Conservation (phyloP, 2,113 vertebrate species). For the Dolichallabes microphthalmus region DNA sequence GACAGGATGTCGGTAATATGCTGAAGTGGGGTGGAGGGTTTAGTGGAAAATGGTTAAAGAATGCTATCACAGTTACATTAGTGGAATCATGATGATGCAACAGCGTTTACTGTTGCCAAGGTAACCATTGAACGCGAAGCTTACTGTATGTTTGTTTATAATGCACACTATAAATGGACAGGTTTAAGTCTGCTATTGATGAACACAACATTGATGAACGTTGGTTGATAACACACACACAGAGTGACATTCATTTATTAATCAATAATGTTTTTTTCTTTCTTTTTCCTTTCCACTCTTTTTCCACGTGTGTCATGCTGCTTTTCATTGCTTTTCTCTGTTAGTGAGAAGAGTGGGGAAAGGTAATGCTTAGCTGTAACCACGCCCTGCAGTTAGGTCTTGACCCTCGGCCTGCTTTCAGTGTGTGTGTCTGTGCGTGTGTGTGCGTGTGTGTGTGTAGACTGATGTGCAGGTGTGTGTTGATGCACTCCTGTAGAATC, state of each 20-base stretch:
- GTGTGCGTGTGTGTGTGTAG: conserved; percentile 25
- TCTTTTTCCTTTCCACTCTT: conserved; percentile 45
- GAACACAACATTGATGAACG: not conserved
- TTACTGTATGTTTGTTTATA: not conserved
- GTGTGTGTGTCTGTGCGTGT: conserved; percentile 31
- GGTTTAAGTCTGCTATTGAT: not conserved
- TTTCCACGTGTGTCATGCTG: conserved; percentile 51
- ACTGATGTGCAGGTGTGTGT: not conserved
- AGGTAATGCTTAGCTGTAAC: conserved; percentile 41
- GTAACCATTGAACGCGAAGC: not conserved
- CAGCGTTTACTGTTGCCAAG: not conserved
- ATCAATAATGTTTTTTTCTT: conserved; percentile 30
- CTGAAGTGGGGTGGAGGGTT: not conserved
- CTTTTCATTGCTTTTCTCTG: conserved; percentile 56
- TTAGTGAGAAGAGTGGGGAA: conserved; percentile 55
- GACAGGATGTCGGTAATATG: not conserved
- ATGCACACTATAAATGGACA: no score
- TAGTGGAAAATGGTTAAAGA: not conserved
- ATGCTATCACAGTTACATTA: not conserved
- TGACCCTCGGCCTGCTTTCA: conserved; percentile 5
- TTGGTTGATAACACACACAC: conserved; percentile 1
- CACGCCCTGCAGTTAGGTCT: conserved; percentile 15
- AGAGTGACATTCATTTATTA: conserved; percentile 23
- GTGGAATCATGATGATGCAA: not conserved
- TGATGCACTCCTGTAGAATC: not conserved